Evolutionary conservation across 2,113 vertebrate species (phyloP).

Genomic region (Myiozetetes cayanensis): DNA sequence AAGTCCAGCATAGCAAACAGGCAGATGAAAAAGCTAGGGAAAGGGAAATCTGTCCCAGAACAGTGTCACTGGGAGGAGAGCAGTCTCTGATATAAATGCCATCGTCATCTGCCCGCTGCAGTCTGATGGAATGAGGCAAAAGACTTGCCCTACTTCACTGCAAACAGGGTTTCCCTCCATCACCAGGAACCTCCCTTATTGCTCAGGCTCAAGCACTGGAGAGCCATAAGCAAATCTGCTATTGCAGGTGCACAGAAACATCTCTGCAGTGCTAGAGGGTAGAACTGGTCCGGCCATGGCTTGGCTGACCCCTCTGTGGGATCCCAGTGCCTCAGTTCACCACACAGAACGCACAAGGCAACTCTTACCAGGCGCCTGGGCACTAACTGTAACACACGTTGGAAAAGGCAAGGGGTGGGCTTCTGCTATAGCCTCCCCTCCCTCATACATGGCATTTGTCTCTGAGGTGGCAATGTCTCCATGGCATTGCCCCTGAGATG

Average conservation of each 20-base stretch:
- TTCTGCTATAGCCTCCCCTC: background rate
- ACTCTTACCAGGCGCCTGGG: rapidly evolving
- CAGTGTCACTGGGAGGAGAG: background rate
- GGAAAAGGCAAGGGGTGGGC: background rate
- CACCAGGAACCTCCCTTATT: background rate
- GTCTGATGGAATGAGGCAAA: background rate
- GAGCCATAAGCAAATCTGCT: background rate
- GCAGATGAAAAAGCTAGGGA: background rate
- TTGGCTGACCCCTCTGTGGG: background rate
- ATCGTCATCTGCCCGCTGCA: background rate
- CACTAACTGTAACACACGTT: rapidly evolving
- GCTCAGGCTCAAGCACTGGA: background rate
- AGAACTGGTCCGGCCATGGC: background rate
- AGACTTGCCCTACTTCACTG: slow-evolving; percentile 29
- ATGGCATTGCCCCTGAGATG: background rate
- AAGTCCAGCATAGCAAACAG: background rate
- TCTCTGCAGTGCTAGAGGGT: background rate
- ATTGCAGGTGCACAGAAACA: background rate
- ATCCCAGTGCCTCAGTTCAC: background rate
- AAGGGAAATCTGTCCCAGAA: slow-evolving; percentile 15
- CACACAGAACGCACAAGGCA: rapidly evolving
- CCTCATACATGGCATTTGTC: background rate
- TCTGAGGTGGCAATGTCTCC: background rate
- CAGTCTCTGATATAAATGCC: background rate
- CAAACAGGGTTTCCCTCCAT: background rate